phyloP scores from a whole-genome alignment of 2,113 vertebrate species.

The Stigmatopora argus region DNA sequence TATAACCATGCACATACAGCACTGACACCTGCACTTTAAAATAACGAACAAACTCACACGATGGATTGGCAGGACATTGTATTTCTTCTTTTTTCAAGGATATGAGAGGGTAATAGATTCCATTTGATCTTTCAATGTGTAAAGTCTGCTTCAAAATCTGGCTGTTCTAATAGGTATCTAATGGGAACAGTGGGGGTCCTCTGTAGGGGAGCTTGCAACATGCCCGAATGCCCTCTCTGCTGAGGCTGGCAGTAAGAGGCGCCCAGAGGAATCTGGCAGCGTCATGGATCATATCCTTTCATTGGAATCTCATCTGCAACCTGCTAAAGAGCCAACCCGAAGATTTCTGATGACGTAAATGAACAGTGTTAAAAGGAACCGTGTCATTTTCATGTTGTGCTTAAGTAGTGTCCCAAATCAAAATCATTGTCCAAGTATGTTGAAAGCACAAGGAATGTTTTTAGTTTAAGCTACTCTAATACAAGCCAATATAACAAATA shows the following conservation, averaged over 20 bases:
- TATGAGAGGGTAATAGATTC: background rate
- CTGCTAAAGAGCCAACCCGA: background rate
- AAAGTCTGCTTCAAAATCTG: conserved; percentile 29
- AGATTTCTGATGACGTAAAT: conserved; percentile 4
- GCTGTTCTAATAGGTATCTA: conserved; percentile 21
- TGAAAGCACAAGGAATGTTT: no score
- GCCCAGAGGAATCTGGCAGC: conserved; percentile 5
- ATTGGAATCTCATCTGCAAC: background rate
- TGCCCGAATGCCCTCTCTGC: conserved; percentile 17
- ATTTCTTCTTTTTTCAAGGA: conserved; percentile 10
- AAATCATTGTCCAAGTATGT: no score
- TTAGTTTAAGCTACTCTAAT: no score
- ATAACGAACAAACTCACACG: background rate
- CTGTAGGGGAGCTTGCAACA: conserved; percentile 16
- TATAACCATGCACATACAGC: background rate
- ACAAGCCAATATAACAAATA: no score
- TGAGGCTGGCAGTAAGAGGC: conserved; percentile 1
- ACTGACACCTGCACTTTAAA: background rate
- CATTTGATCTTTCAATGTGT: conserved; percentile 21
- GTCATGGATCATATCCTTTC: background rate
- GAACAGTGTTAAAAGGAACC: background rate
- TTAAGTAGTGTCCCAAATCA: background rate
- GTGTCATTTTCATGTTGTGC: background rate
- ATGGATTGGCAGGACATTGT: background rate
- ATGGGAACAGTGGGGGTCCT: conserved; percentile 33